Base-by-base conservation (phyloP, 2,888 invertebrate genomes). In the Holacanthella duospinosa region DNA sequence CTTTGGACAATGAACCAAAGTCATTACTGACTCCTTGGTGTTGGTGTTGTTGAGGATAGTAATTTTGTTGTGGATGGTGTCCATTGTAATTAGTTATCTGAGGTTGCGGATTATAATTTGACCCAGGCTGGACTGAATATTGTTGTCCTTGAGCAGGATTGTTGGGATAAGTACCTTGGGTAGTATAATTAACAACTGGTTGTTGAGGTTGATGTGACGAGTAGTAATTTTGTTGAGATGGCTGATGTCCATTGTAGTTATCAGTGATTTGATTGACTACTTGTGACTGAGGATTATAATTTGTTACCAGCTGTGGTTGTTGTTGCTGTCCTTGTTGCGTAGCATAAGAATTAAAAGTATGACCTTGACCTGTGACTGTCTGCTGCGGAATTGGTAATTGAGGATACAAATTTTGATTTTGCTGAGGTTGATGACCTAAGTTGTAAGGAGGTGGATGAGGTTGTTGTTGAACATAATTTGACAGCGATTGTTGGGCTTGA, bases 1-100 rank as follows among this genome's bases (percentile, higher is more conserved):
- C 83, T 71, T 81, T 81, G 43, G 81, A 80, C 70, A 84, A 69
- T 55, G 76, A 75, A 69, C 76, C 75, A 68, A 75, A 73, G 25
- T 75, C 75, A 29, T 74, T 74, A 28, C 29, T 57, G 55, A 48
- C 28, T 62, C 59, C 55, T 29, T 12, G 55, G 4, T 55, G 55
- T 9, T 55, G 60, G n/a, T 25, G 55, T 26, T 19, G 60, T 28
- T 25, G 48, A 26, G 29, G 43, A 62, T 44, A 57, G 27, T 28
- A 29, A 61, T 58, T 59, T 55, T 57, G 48, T 62, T 43, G 67
- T 25, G 53, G 61, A 25, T 62, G 63, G 60, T 44, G 59, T 26
- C 57, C 56, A 57, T 60, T 65, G 44, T 60, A 65, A 56, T 48
- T 75, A 19, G 2, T 55, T 55, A 55, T 27, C 6, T 6, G 12